A percentile compares a stretch with the other conserved stretches of the same genome.
These are phyloP conservation scores for Acheta domesticus DNA, from an alignment of 2,888 invertebrate genomes.

Conservation along the genomic window DNA sequence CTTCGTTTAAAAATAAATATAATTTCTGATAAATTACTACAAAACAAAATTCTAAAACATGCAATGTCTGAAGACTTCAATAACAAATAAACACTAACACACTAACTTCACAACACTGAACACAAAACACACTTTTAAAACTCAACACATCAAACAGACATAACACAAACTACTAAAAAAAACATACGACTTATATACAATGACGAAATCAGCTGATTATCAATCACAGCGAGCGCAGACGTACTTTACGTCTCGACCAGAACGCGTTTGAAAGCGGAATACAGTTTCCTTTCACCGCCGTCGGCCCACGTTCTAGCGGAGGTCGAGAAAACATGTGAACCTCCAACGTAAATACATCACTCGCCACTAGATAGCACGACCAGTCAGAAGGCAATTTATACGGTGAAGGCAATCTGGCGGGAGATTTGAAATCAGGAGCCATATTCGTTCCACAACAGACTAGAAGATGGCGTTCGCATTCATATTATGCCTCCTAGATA, in stretches of 20 bases:
- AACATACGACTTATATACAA: slow-evolving; percentile 21
- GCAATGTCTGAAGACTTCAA: no score
- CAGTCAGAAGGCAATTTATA: no score
- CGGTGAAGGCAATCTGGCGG: no score
- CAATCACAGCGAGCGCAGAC: not conserved
- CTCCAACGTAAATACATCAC: not conserved
- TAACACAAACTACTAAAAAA: slow-evolving; percentile 22
- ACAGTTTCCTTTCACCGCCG: slow-evolving; percentile 27
- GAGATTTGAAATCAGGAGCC: no score
- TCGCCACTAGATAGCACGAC: not conserved
- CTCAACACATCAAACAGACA: slow-evolving; percentile 26
- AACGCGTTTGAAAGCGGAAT: slow-evolving; percentile 25
- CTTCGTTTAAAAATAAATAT: no score
- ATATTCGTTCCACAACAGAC: no score
- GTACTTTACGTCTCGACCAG: slow-evolving; percentile 20
- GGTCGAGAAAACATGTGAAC: slow-evolving; percentile 1
- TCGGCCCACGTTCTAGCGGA: not conserved
- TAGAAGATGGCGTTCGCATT: no score
- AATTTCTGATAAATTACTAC: no score
- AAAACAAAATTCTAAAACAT: no score
- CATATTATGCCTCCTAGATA: no score
- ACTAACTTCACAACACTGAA: slow-evolving; percentile 18
- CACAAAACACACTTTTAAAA: slow-evolving; percentile 24
- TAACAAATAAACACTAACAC: no score
- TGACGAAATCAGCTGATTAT: slow-evolving; percentile 23